A percentile compares a stretch with the other conserved stretches of the same genome.
Evolutionary conservation across 2,113 vertebrate species (phyloP).

Genomic region (Hyperoodon ampullatus): DNA sequence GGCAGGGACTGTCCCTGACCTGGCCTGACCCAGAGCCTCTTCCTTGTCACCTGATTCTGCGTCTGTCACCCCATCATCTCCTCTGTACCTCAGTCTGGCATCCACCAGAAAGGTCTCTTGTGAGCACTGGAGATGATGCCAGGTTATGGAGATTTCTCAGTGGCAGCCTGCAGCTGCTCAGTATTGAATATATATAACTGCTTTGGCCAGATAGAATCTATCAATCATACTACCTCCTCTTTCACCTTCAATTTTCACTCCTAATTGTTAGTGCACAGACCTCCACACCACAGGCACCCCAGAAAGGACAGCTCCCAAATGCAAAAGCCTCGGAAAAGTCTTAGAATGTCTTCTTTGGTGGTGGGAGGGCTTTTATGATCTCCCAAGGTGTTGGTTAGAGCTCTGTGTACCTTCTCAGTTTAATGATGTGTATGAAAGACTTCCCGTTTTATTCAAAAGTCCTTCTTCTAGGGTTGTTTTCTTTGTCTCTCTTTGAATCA

Average conservation of each 20-base stretch:
- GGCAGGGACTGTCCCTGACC: not conserved
- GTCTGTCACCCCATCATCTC: not conserved
- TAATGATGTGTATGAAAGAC: not conserved
- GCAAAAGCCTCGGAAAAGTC: not conserved
- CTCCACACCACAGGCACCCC: not conserved
- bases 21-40: not conserved
- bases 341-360: not conserved
- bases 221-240: not conserved
- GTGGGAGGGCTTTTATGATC: not conserved
- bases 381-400: not conserved
- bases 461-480: not conserved
- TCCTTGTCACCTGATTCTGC: not conserved
- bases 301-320: not conserved
- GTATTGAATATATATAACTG: not conserved
- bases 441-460: not conserved
- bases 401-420: not conserved
- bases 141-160: not conserved
- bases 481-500: not conserved
- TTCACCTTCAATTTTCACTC: not conserved
- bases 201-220: not conserved
- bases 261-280: not conserved
- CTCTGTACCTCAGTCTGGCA: not conserved
- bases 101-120: not conserved
- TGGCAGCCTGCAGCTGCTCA: not conserved
- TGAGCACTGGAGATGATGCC: not conserved